These are phyloP conservation scores for Paradoxurus hermaphroditus DNA, from an alignment of 2,113 vertebrate species.

Conservation along the genomic window DNA sequence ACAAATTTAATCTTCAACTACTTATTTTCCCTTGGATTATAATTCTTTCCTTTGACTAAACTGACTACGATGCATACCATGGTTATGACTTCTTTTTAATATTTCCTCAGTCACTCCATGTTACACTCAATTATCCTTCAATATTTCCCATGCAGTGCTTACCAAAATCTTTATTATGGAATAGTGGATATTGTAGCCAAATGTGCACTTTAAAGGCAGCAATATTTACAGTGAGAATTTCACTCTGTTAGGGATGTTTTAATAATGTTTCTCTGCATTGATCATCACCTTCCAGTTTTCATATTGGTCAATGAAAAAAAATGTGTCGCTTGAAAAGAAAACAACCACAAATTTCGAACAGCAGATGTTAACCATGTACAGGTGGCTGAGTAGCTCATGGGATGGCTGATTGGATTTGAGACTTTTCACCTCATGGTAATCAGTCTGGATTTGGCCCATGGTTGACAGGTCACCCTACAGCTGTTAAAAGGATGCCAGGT, in stretches of 20 bases:
- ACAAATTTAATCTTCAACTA: neutral
- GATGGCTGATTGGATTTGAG: slow-evolving; percentile 58
- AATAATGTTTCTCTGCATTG: neutral
- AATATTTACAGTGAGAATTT: neutral
- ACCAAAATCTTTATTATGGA: neutral
- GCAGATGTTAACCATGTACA: slow-evolving; percentile 51
- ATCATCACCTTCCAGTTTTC: neutral
- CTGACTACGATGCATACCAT: neutral
- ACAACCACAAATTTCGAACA: neutral
- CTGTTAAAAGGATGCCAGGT: slow-evolving; percentile 53
- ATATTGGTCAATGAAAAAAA: neutral
- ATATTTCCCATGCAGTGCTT: neutral
- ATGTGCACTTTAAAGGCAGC: slow-evolving; percentile 15
- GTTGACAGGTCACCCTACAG: slow-evolving; percentile 50
- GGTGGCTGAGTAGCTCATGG: neutral
- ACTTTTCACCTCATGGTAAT: slow-evolving; percentile 57
- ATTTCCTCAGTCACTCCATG: neutral
- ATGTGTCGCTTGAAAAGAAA: slow-evolving; percentile 9
- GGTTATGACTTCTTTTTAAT: neutral
- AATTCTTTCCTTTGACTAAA: slow-evolving; percentile 9
- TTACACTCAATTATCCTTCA: neutral
- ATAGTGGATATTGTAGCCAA: neutral
- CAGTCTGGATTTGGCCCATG: slow-evolving; percentile 48
- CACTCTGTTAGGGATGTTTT: neutral
- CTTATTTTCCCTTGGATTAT: neutral